These are phyloP conservation scores for Drosophila suboccidentalis DNA, from an alignment of 2,888 invertebrate species.

Conservation along the genomic window DNA sequence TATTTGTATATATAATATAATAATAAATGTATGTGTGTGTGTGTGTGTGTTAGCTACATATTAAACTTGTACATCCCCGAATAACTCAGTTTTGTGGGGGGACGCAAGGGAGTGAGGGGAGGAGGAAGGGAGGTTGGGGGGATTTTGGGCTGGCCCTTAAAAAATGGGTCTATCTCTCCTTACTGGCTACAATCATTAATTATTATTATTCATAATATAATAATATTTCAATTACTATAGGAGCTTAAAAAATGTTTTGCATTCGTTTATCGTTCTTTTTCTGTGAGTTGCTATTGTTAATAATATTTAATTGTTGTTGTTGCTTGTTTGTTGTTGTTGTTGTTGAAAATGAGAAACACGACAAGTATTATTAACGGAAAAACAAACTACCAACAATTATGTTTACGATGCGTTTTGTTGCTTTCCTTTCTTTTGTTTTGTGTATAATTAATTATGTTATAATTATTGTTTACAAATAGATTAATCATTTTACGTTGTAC, in stretches of 20 bases:
- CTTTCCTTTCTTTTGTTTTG: slow-evolving; percentile 14
- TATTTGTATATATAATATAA: slow-evolving; percentile 42
- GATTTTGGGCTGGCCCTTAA: slow-evolving; percentile 51
- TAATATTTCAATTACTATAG: slow-evolving; percentile 64
- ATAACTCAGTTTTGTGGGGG: slow-evolving; percentile 45
- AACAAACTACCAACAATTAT: slow-evolving; percentile 69
- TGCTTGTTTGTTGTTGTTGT: slow-evolving; percentile 17
- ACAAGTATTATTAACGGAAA: slow-evolving; percentile 51
- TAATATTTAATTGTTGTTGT: slow-evolving; percentile 25
- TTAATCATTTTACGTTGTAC: slow-evolving; percentile 75
- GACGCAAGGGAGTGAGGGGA: background rate
- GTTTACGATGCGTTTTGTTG: slow-evolving; percentile 43
- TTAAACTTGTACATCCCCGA: slow-evolving; percentile 63
- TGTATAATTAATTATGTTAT: slow-evolving; percentile 69
- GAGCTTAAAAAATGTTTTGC: slow-evolving; percentile 59
- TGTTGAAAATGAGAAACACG: slow-evolving; percentile 55
- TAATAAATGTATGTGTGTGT: slow-evolving; percentile 26
- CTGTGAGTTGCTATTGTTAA: slow-evolving; percentile 44
- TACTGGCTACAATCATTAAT: slow-evolving; percentile 60
- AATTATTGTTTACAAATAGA: slow-evolving; percentile 78
- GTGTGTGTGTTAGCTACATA: slow-evolving; percentile 45
- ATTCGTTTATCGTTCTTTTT: slow-evolving; percentile 13
- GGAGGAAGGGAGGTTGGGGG: background rate
- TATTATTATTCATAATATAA: slow-evolving; percentile 54
- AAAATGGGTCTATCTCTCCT: slow-evolving; percentile 71